phyloP scores from a whole-genome alignment of 2,113 vertebrate species.

The Setophaga coronata region DNA sequence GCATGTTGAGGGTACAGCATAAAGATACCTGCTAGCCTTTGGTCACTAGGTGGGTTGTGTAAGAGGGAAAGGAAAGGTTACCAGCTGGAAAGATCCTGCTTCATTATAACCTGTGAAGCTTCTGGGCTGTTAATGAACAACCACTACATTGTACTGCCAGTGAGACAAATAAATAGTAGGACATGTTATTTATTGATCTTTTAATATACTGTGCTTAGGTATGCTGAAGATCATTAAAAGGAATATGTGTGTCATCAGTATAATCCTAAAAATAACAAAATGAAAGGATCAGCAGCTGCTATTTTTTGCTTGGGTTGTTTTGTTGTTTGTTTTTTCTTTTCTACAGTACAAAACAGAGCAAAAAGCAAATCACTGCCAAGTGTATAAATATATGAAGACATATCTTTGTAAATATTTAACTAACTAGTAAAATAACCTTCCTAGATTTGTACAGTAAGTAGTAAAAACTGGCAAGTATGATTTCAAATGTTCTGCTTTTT shows the following conservation, averaged over 20 bases:
- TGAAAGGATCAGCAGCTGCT: neutral
- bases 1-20: neutral
- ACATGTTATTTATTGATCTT: neutral
- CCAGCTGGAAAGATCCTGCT: neutral
- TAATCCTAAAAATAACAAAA: neutral
- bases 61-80: neutral
- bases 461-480: neutral
- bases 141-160: neutral
- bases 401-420: conserved; percentile 5
- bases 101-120: neutral
- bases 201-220: neutral
- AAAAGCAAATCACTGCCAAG: neutral
- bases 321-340: neutral
- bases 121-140: neutral
- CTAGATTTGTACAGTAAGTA: neutral
- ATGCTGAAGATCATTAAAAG: neutral
- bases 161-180: neutral
- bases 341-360: neutral
- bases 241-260: neutral
- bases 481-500: neutral
- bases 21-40: no score
- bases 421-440: neutral
- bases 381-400: neutral
- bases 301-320: neutral
- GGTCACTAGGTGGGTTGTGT: neutral